Base-by-base conservation (phyloP, 2,797 vertebrate genomes). In the Sciaenops ocellatus region DNA sequence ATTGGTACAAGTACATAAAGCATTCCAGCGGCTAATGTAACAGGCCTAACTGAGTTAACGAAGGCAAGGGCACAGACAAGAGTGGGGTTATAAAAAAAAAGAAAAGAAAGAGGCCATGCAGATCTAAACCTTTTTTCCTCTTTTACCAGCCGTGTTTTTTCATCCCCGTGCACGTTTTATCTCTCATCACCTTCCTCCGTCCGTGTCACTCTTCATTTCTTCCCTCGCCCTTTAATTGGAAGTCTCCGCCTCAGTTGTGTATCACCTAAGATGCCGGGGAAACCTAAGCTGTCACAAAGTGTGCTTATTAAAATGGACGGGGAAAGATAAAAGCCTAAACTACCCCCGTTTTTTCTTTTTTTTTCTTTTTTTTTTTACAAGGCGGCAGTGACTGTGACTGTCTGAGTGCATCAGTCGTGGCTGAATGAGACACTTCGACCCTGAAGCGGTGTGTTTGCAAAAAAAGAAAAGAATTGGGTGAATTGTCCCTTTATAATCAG, bases 1-100 rank as follows among this genome's bases (percentile, higher is more conserved):
- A 97, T 97, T 96, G 93, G 92, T 95, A 89, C 89, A 90, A 96
- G 95, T 94, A 92, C 94, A 96, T 95, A 96, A 96, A 96, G 88
- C 95, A 94, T 93, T 87, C 93, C 93, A 94, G 95, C 90, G 93
- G 94, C 92, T 96, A 94, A 95, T 95, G 94, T 96, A 96, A 95
- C 92, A 90, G 69, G 85, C 86, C 71, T 95, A 95, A 96, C 92
- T 91, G 87, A 91, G 95, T 96, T 97, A 95, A 94, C 90, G 83
- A 86, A 90, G 86, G 90, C 89, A 85, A 89, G 90, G 85, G 81
- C 82, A 80, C 86, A 78, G 92, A 89, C 90, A 66, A 82, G 88
- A 92, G 87, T 79, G 83, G 84, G 87, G 80, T 77, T 82, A 75
- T 87, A 85, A 85, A 85, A 73, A 54, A 72, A 73, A 85, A 83